A percentile compares a stretch with the other conserved stretches of the same genome.
Conservation (phyloP, 2,113 vertebrate genomes). For the Alectura lathami region DNA sequence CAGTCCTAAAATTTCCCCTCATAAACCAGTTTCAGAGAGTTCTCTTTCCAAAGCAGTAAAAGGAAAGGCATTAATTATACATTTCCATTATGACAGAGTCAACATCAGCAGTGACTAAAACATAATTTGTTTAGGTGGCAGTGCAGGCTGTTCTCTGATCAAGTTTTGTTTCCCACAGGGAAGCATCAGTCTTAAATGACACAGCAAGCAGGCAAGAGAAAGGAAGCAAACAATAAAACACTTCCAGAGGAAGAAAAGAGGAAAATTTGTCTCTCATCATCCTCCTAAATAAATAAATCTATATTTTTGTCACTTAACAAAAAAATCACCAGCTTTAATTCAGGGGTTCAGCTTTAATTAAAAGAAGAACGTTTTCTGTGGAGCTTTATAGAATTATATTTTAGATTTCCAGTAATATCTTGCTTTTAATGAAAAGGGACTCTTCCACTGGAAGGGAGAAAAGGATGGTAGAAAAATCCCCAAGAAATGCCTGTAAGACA, state of each 20-base stretch:
- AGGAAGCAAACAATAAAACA: constrained; percentile 71
- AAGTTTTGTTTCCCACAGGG: constrained; percentile 77
- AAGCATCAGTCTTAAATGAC: constrained; percentile 80
- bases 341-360: constrained; percentile 23
- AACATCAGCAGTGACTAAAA: constrained; percentile 76
- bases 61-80: constrained; percentile 77
- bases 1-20: constrained; percentile 39
- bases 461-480: neutral
- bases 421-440: neutral
- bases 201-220: constrained; percentile 73
- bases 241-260: constrained; percentile 49
- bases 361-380: neutral
- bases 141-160: constrained; percentile 76
- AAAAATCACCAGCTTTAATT: neutral
- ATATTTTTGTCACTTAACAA: neutral
- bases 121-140: constrained; percentile 79
- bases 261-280: constrained; percentile 6
- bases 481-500: neutral
- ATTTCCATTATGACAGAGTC: constrained; percentile 77
- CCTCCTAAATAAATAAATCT: constrained; percentile 59
- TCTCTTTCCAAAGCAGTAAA: constrained; percentile 72
- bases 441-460: neutral
- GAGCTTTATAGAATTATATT: neutral
- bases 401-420: neutral
- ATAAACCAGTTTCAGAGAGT: constrained; percentile 65